Evolutionary conservation across 2,113 vertebrate species (phyloP).

Genomic region (Glaucidium brasilianum): DNA sequence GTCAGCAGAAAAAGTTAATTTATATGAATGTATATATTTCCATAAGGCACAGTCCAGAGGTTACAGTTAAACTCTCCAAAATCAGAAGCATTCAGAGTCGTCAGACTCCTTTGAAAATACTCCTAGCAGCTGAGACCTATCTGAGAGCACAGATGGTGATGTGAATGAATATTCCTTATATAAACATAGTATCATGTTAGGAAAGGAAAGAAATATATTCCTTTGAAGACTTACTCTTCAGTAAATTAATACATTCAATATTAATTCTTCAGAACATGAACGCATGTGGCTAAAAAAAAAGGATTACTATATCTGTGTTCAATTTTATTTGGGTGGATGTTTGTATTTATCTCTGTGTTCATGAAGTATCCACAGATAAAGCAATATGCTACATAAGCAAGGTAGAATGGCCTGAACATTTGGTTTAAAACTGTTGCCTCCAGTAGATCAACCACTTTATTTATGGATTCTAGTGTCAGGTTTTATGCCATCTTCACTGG

Average conservation of each 20-base stretch:
- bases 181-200: too few relatives aligned
- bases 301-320: rapidly evolving
- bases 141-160: background rate
- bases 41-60: background rate
- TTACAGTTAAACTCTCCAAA: background rate
- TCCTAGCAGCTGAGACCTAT: background rate
- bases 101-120: background rate
- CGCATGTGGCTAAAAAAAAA: background rate
- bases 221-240: background rate
- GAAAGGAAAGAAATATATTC: background rate
- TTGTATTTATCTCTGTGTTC: background rate
- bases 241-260: background rate
- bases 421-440: background rate
- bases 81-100: background rate
- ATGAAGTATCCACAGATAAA: background rate
- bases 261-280: background rate
- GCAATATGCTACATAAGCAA: background rate
- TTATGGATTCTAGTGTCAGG: background rate
- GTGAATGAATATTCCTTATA: background rate
- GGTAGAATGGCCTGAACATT: background rate
- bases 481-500: background rate
- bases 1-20: background rate
- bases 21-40: background rate
- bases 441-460: background rate
- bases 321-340: background rate